Evolutionary conservation across 1,140 invertebrate species (phyloP).

Genomic region (Mactra quadrangularis): DNA sequence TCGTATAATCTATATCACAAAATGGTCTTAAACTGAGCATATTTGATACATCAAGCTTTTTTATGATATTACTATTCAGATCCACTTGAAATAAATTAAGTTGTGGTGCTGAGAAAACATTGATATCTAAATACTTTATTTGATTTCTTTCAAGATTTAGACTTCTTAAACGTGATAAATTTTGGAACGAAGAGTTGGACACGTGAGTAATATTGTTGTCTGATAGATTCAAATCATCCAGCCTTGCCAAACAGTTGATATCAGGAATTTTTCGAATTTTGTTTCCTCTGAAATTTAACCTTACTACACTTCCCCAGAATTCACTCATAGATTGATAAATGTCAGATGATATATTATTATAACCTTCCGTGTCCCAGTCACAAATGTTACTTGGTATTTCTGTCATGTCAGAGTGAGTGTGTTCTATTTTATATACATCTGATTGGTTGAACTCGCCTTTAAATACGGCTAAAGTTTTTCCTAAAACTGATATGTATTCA

Average conservation of each 20-base stretch:
- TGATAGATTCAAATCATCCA: no score
- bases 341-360: neutral
- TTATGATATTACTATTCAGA: constrained; percentile 29
- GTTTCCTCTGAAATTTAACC: no score
- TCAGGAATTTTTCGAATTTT: no score
- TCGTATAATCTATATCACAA: constrained; percentile 9
- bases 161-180: neutral
- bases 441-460: neutral
- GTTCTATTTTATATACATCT: constrained; percentile 32
- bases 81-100: constrained; percentile 7
- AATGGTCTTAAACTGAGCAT: constrained; percentile 21
- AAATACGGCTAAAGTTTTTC: constrained; percentile 11
- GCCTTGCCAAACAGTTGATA: no score
- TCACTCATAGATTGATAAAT: neutral
- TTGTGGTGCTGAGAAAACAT: neutral
- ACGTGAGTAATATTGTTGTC: no score
- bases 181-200: no score
- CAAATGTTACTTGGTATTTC: constrained; percentile 6
- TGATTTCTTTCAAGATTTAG: constrained; percentile 7
- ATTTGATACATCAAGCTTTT: constrained; percentile 43
- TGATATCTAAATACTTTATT: constrained; percentile 8
- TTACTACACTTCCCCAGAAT: no score
- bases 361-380: neutral
- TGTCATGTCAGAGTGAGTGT: neutral
- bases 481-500: constrained; percentile 9